Evolutionary conservation across 2,888 invertebrate species (phyloP), one percentile per base, ranked within the genome.

Genomic region (Penaeus monodon): DNA sequence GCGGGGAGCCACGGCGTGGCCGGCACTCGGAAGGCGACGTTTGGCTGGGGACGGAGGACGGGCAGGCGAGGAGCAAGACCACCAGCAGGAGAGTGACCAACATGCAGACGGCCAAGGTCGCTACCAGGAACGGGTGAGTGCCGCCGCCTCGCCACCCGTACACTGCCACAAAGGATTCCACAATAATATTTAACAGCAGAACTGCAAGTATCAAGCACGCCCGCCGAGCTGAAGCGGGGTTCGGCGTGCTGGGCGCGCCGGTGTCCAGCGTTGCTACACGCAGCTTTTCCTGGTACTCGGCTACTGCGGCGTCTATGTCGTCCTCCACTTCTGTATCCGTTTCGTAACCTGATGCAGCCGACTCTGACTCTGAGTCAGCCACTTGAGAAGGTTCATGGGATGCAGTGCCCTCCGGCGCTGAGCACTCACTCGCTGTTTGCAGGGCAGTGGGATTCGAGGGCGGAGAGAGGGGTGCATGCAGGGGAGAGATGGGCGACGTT

Each of bases 291-390:
- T 94, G 94, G 91, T 96, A 96, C 91, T 96, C 96, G 91, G 95
- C 95, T 0, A 96, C 96, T 27, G 95, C 95, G 1, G 95, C 95
- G 91, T 96, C 96, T 84, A 96, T 95, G 91, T 96, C 96, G 1
- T 91, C 91, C 8, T 87, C 87, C 1, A 90, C 90, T 44, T 95
- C 95, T 90, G 95, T 95, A 89, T 95, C 95, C 3, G 91, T 91
- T 77, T 91, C 91, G 73, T 91, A 91, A 57, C 74, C 66, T 29
- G 81, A 81, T 20, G 44, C n/a, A 44, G 33, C 38, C 8, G 27
- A 49, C 66, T 81, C 68, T 17, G 44, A 76, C 24, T 49, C 57
- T 57, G 77, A 49, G 14, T 10, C 57, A 57, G 24, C 57, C 63
- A 27, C 12, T n/a, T 14, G 24, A 6, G n/a, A 22, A 10, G 17